Base-by-base conservation (phyloP, 2,888 invertebrate species). In the Lithosia quadra region DNA sequence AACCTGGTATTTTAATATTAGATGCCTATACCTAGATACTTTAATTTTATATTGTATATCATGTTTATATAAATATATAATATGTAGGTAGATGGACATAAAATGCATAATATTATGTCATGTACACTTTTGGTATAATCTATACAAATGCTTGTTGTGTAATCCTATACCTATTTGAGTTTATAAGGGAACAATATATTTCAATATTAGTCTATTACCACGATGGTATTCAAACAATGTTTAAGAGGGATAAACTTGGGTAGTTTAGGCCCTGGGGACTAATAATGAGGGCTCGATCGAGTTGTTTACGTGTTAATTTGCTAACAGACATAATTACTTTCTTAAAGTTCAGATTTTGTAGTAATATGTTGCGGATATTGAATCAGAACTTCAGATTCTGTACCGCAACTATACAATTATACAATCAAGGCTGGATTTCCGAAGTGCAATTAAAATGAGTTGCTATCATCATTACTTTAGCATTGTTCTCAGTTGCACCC, bases 201-300 rank as follows among this genome's bases (percentile, higher is more conserved):
- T 63, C 69, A 69, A 69, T 66, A 66, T 53, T 63, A 67, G 62
- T 67, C 64, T 67, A 67, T 67, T 67, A 70, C 63, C 60, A 60
- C 53, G 63, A 21, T 60, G 65, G 49, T 67, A 71, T 70, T 63
- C 62, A 68, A 72, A 69, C 72, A 64, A 73, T 78, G 68, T 76
- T 78, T 70, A 63, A 68, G 69, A 63, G 76, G 74, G 67, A 68
- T 74, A 66, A 76, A 78, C 58, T 78, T 75, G 34, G 69, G 68
- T 71, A 60, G 62, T 71, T 68, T 63, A 22, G 60, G 61, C 76
- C 76, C 71, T 13, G 57, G 65, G 63, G 78, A 56, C 39, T 60
- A 72, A 78, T 75, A 78, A 75, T 71, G 68, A 60, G 59, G 69
- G 64, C 55, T 69, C 65, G 49, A 73, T 76, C 65, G 65, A 49